Evolutionary conservation across 2,888 invertebrate genomes (phyloP), one percentile per base, ranked within the genome.

Genomic region (Hyalella azteca): DNA sequence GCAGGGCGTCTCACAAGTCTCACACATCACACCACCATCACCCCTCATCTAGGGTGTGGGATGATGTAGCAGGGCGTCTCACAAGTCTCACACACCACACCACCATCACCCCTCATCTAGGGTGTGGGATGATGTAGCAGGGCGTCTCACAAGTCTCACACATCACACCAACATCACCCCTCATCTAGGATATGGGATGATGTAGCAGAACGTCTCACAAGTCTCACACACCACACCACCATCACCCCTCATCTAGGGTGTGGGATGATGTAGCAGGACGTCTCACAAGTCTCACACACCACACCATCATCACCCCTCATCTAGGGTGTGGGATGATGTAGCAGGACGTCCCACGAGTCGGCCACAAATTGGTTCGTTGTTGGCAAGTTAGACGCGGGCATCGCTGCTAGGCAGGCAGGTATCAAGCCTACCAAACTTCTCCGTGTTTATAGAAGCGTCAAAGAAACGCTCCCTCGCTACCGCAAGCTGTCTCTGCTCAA

Each of bases 401-500:
- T 66, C 66, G 66, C 66, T 66, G 19, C 66, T 32, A 54, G n/a
- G n/a, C n/a, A n/a, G n/a, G n/a, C n/a, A 54, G 54, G 36, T 36
- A 29, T 39, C 66, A 0, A 15, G 36, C 29, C 36, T 36, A 19
- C 7, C 13, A 66, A 66, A 66, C 66, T 66, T 66, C 36, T 32
- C 36, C 36, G 32, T 66, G 66, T 66, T 66, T 66, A 66, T 66
- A 36, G 66, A 36, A 45, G 36, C 66, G 22, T n/a, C 36, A 66
- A 66, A 32, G n/a, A 15, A 45, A 45, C 11, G 11, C 45, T 9
- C 45, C 45, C 45, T 45, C 45, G 15, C 15, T 15, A 9, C 9
- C 45, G 15, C 15, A 11, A 11, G 15, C 45, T 9, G 45, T 45
- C 11, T 15, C 9, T 9, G 11, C 15, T 45, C 45, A 15, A 9